phyloP scores from a whole-genome alignment of 2,113 vertebrate genomes.

The Zosterops hypoxanthus region DNA sequence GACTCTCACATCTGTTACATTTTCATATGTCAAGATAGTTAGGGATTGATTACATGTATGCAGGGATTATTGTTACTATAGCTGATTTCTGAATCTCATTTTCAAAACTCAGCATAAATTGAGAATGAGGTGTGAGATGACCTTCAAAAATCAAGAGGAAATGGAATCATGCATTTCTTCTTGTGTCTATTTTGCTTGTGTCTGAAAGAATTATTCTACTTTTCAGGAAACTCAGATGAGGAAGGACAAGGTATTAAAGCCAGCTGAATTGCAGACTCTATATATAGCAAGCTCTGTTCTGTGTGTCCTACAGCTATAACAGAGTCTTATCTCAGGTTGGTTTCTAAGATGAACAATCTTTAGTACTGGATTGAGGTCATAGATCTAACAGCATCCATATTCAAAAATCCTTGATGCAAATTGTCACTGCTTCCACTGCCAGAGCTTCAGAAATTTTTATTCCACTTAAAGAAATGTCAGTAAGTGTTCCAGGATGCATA shows the following conservation, averaged over 20 bases:
- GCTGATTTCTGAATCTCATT: background rate
- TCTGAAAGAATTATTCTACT: background rate
- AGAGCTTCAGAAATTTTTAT: conserved; percentile 12
- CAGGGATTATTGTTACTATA: background rate
- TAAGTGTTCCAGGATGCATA: conserved; percentile 2
- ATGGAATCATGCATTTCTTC: background rate
- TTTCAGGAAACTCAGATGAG: background rate
- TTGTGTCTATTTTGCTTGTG: background rate
- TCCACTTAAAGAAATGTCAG: background rate
- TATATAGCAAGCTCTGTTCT: background rate
- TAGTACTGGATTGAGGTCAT: background rate
- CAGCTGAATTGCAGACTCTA: background rate
- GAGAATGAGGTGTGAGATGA: background rate
- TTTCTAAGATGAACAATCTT: background rate
- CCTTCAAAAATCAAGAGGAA: background rate
- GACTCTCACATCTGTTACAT: background rate
- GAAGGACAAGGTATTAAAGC: conserved; percentile 12
- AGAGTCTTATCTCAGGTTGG: background rate
- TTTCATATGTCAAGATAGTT: background rate
- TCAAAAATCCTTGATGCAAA: background rate
- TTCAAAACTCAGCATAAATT: background rate
- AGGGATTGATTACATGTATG: background rate
- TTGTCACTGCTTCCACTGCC: background rate
- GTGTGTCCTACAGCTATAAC: background rate
- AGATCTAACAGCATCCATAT: background rate